Percentiles rank a stretch among this genome's conserved stretches.
These are phyloP conservation scores for Tholera decimalis DNA, from an alignment of 2,888 invertebrate genomes.

Conservation along the genomic window DNA sequence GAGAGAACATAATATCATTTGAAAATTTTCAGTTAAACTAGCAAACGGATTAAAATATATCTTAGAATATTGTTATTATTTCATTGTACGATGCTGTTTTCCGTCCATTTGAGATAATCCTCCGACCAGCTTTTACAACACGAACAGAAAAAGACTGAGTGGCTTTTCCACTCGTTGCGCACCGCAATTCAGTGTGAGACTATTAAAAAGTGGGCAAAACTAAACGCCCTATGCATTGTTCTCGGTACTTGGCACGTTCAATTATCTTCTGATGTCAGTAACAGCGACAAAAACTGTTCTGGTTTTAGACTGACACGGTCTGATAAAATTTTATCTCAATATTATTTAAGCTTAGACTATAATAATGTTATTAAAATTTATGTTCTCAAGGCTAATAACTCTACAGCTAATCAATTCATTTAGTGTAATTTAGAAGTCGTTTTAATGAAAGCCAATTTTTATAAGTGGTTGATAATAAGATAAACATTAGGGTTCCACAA, in stretches of 20 bases:
- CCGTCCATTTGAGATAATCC: constrained; percentile 28
- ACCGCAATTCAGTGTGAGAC: constrained; percentile 3
- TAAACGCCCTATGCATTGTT: constrained; percentile 2
- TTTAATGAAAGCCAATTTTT: constrained; percentile 33
- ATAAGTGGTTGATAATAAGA: constrained; percentile 47
- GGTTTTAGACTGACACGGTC: not conserved
- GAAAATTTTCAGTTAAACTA: not conserved
- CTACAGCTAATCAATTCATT: constrained; percentile 38
- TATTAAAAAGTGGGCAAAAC: constrained; percentile 23
- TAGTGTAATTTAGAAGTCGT: constrained; percentile 39
- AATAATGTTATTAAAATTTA: not conserved
- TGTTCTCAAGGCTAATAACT: not conserved
- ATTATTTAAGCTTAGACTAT: not conserved
- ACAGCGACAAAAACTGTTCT: not conserved
- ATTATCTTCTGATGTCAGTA: constrained; percentile 13
- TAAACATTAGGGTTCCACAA: constrained; percentile 40
- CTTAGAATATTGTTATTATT: constrained; percentile 12
- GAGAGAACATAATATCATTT: too few species aligned
- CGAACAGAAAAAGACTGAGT: constrained; percentile 18
- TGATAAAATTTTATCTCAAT: not conserved
- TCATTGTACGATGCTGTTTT: constrained; percentile 8
- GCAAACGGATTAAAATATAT: constrained; percentile 1
- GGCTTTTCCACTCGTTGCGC: constrained; percentile 17
- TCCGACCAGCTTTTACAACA: constrained; percentile 13
- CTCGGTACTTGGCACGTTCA: constrained; percentile 1